phyloP scores from a whole-genome alignment of 2,888 invertebrate genomes.

The Phengaris arion region DNA sequence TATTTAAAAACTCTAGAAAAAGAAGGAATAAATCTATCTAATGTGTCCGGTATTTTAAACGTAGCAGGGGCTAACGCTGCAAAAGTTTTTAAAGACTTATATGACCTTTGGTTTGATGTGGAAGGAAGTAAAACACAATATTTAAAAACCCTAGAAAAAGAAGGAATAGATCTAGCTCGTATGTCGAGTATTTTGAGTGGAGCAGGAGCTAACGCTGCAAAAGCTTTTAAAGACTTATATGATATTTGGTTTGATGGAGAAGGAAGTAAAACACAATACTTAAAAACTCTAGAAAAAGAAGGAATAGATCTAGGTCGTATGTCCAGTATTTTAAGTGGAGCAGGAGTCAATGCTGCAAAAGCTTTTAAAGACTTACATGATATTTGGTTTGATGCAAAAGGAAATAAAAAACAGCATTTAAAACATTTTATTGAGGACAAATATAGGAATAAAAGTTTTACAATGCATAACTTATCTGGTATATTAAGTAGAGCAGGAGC shows the following conservation, averaged over 20 bases:
- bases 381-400: conserved; percentile 39
- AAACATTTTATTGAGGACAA: conserved; percentile 36
- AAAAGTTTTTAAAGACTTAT: conserved; percentile 45
- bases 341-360: conserved; percentile 41
- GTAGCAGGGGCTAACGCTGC: conserved; percentile 43
- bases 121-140: conserved; percentile 39
- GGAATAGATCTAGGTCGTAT: conserved; percentile 30
- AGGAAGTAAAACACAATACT: too few species aligned
- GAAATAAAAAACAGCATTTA: conserved; percentile 28
- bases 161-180: background rate
- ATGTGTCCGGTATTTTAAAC: conserved; percentile 44
- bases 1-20: too few species aligned
- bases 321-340: conserved; percentile 43
- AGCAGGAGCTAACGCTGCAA: background rate
- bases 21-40: conserved; percentile 36
- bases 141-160: background rate
- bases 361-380: conserved; percentile 33
- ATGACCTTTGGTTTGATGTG: conserved; percentile 44
- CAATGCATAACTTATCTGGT: conserved; percentile 38
- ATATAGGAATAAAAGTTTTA: background rate
- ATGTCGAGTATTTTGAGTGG: background rate
- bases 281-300: too few species aligned
- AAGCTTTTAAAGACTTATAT: conserved; percentile 31
- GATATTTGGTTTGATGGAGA: too few species aligned
- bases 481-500: conserved; percentile 41